Conservation (phyloP, 1,140 invertebrate species). For the Pogonognathellus flavescens region DNA sequence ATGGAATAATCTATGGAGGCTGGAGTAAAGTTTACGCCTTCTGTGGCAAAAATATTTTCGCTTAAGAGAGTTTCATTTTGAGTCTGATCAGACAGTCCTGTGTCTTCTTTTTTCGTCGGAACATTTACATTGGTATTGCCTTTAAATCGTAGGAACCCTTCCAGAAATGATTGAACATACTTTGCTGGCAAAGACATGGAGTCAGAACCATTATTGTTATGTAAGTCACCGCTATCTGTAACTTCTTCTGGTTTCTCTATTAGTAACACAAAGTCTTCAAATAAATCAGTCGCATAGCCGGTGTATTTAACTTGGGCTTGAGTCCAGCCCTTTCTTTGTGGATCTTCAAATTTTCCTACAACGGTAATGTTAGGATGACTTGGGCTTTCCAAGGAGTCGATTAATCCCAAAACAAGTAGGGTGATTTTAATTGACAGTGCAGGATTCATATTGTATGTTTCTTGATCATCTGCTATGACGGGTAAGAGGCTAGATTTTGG, state of each 20-base stretch:
- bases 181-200: too few relatives aligned
- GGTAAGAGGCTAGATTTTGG: not conserved
- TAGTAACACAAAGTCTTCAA: not conserved
- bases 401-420: not conserved
- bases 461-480: too few relatives aligned
- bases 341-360: conserved; percentile 14
- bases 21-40: not conserved
- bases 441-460: too few relatives aligned
- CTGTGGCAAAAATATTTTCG: not conserved
- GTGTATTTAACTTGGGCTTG: conserved; percentile 12
- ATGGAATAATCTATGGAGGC: conserved; percentile 7
- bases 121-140: too few relatives aligned
- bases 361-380: conserved; percentile 2
- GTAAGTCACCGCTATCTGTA: not conserved
- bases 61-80: not conserved
- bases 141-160: too few relatives aligned
- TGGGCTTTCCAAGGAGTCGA: conserved; percentile 4
- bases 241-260: not conserved
- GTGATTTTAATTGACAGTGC: not conserved
- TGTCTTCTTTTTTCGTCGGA: too few relatives aligned
- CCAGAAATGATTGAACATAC: too few relatives aligned
- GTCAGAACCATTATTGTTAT: not conserved
- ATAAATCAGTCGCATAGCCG: not conserved
- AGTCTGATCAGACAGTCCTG: not conserved
- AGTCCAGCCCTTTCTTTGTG: conserved; percentile 5